Evolutionary conservation across 1,140 invertebrate species (phyloP), one percentile per base, ranked within the genome.

Genomic region (Cotesia chilonis): DNA sequence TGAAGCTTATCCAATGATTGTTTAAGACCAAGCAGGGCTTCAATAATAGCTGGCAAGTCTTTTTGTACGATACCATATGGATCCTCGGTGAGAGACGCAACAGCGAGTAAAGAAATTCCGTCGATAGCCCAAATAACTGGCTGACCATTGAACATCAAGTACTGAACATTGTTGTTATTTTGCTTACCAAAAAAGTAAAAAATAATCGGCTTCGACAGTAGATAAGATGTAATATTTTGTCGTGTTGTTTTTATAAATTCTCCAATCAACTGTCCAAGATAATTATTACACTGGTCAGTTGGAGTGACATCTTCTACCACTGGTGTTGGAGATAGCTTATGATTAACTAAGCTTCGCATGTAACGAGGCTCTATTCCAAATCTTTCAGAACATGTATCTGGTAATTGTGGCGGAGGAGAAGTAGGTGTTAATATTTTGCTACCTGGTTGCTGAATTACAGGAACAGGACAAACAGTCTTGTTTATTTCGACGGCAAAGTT

Each of bases 31-130:
- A 94, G 79, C 1, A 95, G 77, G 5, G 88, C 78, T 57, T 88
- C 88, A 51, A 95, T 90, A n/a, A 95, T 90, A 17, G 82, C 78
- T 7, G 92, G 84, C 36, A 95, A 82, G 83, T 94, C 92, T 81
- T 92, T 92, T 79, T 94, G 94, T 4, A 93, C 92, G 60, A 95
- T 90, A 55, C 94, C 94, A 86, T 91, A 95, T 69, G 88, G 89
- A 84, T 95, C 94, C 85, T 95, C 94, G 6, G 76, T 89, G 3
- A 94, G 81, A 0, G 94, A 94, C 47, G 89, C 85, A 2, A 90
- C 89, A 38, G 89, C 88, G 14, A 95, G 82, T 37, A 89, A 88
- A 0, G 93, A 90, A 57, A 95, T 86, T 2, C 91, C 91, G 84
- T 94, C 91, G 12, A 87, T 88, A 2, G 91, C 88, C 91, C 92